A percentile compares a stretch with the other conserved stretches of the same genome.
phyloP scores from a whole-genome alignment of 2,888 invertebrate genomes.

The Nephrotoma appendiculata region DNA sequence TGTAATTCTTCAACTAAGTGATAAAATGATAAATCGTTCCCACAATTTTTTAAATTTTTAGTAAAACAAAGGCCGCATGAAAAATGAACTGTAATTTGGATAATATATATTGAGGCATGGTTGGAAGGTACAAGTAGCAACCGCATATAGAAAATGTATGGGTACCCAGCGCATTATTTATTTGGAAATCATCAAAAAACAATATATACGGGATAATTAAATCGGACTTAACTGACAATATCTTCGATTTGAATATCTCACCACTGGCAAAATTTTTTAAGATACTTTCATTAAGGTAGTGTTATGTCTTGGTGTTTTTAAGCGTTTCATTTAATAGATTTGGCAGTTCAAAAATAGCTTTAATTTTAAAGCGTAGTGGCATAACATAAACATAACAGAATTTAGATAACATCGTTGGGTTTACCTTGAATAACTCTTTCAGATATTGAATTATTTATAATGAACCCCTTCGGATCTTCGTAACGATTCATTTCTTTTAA shows the following conservation, averaged over 20 bases:
- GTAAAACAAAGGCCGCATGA: conserved; percentile 12
- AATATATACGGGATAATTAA: conserved; percentile 8
- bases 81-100: conserved; percentile 15
- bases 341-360: too few relatives aligned
- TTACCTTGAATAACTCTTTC: not conserved
- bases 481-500: too few relatives aligned
- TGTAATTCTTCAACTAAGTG: conserved; percentile 13
- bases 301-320: not conserved
- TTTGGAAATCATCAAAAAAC: conserved; percentile 12
- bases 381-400: conserved; percentile 6
- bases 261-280: conserved; percentile 8
- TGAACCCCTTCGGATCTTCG: too few relatives aligned
- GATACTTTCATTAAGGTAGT: not conserved
- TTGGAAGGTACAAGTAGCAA: conserved; percentile 11
- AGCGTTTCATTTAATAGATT: not conserved
- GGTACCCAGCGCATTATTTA: conserved; percentile 10
- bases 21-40: conserved; percentile 11
- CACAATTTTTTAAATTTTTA: conserved; percentile 11
- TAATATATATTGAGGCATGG: conserved; percentile 13
- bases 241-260: conserved; percentile 6
- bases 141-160: conserved; percentile 4
- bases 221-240: not conserved
- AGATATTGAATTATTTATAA: too few relatives aligned
- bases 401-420: conserved; percentile 6
- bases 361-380: too few relatives aligned